Percentiles rank a stretch among this genome's conserved stretches.
phyloP scores from a whole-genome alignment of 2,113 vertebrate species.

The Mastomys coucha region DNA sequence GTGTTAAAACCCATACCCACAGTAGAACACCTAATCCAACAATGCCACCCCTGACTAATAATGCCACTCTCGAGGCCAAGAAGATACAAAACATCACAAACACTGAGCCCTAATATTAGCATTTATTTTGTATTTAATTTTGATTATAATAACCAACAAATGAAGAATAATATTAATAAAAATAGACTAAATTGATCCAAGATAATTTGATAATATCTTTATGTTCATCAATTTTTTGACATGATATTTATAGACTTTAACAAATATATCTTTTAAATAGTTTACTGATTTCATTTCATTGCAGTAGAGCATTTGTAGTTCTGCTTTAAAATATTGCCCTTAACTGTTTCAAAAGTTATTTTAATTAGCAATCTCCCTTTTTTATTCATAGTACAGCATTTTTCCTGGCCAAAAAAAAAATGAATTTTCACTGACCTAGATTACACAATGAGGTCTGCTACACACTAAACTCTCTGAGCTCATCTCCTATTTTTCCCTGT shows the following conservation, averaged over 20 bases:
- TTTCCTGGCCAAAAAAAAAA: background rate
- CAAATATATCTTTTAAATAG: background rate
- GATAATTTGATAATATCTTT: conserved; percentile 29
- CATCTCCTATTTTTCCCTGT: background rate
- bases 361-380: background rate
- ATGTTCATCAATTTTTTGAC: background rate
- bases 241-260: background rate
- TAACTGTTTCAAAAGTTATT: background rate
- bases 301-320: background rate
- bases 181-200: conserved; percentile 62
- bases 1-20: too few relatives aligned
- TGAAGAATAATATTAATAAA: conserved; percentile 67
- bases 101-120: conserved; percentile 35
- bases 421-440: background rate
- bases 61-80: too few relatives aligned
- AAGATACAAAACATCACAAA: too few relatives aligned
- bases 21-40: too few relatives aligned
- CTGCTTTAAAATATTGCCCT: background rate
- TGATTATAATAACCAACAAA: conserved; percentile 42
- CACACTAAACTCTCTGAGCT: background rate
- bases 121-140: conserved; percentile 55
- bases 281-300: background rate
- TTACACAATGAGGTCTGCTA: background rate
- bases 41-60: too few relatives aligned
- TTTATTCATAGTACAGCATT: background rate